A percentile compares a stretch with the other conserved stretches of the same genome.
These are phyloP conservation scores for Sebastes oblongus DNA, from an alignment of 2,797 vertebrate species.

Conservation along the genomic window DNA sequence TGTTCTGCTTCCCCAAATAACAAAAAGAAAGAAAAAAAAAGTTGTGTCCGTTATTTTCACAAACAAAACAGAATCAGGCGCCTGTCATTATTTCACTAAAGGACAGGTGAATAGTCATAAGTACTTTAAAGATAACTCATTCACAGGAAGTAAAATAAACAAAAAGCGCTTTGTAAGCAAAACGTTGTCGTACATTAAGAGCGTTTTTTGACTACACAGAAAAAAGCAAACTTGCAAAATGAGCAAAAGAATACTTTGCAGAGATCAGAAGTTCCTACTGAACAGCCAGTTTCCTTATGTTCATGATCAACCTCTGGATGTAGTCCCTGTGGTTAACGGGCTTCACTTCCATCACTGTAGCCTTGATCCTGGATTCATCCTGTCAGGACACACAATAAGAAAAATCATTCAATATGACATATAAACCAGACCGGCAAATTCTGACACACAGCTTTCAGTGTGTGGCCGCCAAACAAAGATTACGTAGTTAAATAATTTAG, in stretches of 20 bases:
- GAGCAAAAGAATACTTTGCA: not conserved
- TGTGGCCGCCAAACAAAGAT: not conserved
- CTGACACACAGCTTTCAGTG: not conserved
- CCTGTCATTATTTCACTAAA: constrained; percentile 16
- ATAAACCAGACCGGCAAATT: not conserved
- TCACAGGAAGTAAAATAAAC: not conserved
- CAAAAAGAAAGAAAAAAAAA: not conserved
- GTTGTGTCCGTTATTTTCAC: not conserved
- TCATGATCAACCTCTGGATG: constrained; percentile 89
- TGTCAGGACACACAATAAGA: constrained; percentile 52
- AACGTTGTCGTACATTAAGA: not conserved
- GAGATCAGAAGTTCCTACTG: constrained; percentile 47
- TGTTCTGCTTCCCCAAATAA: constrained; percentile 10
- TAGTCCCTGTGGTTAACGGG: constrained; percentile 93
- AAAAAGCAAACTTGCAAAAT: not conserved
- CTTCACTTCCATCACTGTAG: constrained; percentile 90
- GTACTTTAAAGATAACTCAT: not conserved
- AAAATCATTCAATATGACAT: not conserved
- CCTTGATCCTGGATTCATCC: constrained; percentile 97
- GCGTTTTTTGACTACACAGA: constrained; percentile 20
- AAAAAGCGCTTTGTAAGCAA: not conserved
- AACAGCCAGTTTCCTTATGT: constrained; percentile 86
- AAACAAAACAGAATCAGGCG: not conserved
- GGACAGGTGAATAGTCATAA: not conserved
- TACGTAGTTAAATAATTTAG: not conserved